Evolutionary conservation across 1,140 invertebrate species (phyloP), one percentile per base, ranked within the genome.

Genomic region (Globodera rostochiensis): DNA sequence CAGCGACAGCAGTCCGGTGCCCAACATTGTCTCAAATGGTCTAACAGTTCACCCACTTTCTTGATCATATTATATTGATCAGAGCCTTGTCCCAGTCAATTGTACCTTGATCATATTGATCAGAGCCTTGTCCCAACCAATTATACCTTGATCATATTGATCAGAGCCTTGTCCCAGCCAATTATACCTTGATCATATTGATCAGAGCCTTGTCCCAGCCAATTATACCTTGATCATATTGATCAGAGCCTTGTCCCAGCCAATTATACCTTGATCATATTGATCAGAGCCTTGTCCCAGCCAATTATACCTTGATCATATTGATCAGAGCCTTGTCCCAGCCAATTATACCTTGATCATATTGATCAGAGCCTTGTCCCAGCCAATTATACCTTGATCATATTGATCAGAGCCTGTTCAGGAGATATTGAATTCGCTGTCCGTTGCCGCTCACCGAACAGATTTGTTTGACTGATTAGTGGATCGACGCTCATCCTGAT

Each of bases 51-150:
- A 19, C 8, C 2, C n/a, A 60, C 36, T 66, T 13, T 66, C 13
- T 45, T 25, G n/a, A 67, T 11, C 36, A 45, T 80, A 76, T 47
- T 9, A 9, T 57, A 36, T 21, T 8, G 21, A 4, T 25, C 46
- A 73, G 84, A 11, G 36, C 36, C 36, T 36, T 36, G 36, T 36
- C 36, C 36, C 36, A 2, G 36, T 1, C 36, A 36, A 36, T 19
- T 21, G n/a, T 49, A 79, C 84, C 71, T 89, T 88, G 7, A 90
- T 79, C 87, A 88, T 82, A 67, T 87, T 87, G 50, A 88, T 89
- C 67, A 90, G 84, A 6, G 87, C 87, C 73, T 88, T 36, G 36
- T 36, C 36, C 36, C 36, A 2, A 1, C 36, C 36, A 36, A 36
- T 19, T 21, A 60, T 49, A 79, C 84, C 71, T 89, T 88, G 7